Evolutionary conservation across 2,113 vertebrate genomes (phyloP), one percentile per base, ranked within the genome.

Genomic region (Trogon surrucura): DNA sequence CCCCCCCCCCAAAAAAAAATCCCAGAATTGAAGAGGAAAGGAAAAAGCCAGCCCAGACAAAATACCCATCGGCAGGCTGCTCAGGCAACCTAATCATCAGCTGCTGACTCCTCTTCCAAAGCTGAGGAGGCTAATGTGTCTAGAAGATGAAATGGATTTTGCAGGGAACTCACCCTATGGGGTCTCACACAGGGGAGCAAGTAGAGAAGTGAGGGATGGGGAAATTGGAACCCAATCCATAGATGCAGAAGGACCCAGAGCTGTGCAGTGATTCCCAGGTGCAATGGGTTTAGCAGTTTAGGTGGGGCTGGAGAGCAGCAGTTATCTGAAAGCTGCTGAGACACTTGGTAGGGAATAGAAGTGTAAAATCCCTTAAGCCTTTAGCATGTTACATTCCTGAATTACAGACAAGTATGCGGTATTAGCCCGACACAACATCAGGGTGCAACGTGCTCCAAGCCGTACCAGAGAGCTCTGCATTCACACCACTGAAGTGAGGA

Each of bases 101-200:
- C 67, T 80, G 47, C 41, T 62, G 61, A 2, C 32, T 47, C 13
- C 19, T 69, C 22, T 65, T 50, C 6, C 45, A 32, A 23, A 12
- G 13, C 0, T 18, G n/a, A 22, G n/a, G 54, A 79, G 13, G 9
- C 11, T 65, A 70, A 1, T 7, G 38, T 1, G 1, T 10, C 60
- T 20, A 30, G 36, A 34, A 67, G 45, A 15, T 41, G 89, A 48
- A 56, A 45, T 51, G 11, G 36, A 60, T 64, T 89, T 88, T 53
- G 32, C 48, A 71, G 48, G 30, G 20, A 9, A 62, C 20, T 7
- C 44, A 64, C 13, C 10, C 45, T 30, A 4, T 3, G 38, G 86
- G 10, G 11, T 56, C 19, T 58, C 38, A 54, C n/a, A 29, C 12
- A 32, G 19, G 13, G 48, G 16, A 71, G 36, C 36, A 88, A 79